Evolutionary conservation across 2,113 vertebrate genomes (phyloP).

Genomic region (Gymnarchus niloticus): DNA sequence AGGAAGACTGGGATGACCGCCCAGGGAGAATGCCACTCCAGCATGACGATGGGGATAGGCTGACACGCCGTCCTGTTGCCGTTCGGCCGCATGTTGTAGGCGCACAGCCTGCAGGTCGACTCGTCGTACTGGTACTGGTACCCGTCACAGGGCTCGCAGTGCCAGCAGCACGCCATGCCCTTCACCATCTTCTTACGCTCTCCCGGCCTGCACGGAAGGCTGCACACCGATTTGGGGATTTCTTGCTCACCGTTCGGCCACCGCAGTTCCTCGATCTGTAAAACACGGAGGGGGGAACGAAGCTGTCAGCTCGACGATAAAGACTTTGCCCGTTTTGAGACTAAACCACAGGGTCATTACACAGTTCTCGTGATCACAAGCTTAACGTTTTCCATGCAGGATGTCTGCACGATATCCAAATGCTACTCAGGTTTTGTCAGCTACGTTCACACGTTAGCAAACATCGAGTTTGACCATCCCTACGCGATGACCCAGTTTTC

Average conservation of each 20-base stretch:
- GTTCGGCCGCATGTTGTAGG: constrained; percentile 80
- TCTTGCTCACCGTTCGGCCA: constrained; percentile 74
- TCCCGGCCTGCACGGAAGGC: constrained; percentile 75
- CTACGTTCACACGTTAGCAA: neutral
- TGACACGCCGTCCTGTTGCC: constrained; percentile 82
- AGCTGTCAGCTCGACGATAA: too few species aligned
- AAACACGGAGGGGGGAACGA: neutral
- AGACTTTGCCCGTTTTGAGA: too few species aligned
- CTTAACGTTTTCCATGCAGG: neutral
- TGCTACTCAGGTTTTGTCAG: neutral
- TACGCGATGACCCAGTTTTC: neutral
- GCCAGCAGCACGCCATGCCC: constrained; percentile 90
- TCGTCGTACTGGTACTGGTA: constrained; percentile 89
- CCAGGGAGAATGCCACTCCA: constrained; percentile 95
- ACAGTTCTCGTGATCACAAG: too few species aligned
- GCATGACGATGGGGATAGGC: constrained; percentile 81
- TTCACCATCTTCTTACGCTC: constrained; percentile 90
- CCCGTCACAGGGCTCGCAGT: constrained; percentile 85
- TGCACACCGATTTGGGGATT: constrained; percentile 80
- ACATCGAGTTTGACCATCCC: neutral
- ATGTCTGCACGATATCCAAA: neutral
- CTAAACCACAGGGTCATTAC: too few species aligned
- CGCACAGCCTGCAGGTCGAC: constrained; percentile 82
- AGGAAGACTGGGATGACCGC: constrained; percentile 86
- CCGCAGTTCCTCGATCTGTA: constrained; percentile 84